Conservation (phyloP, 92 coral and sea anemone species). For the Heliopora coerulea region DNA sequence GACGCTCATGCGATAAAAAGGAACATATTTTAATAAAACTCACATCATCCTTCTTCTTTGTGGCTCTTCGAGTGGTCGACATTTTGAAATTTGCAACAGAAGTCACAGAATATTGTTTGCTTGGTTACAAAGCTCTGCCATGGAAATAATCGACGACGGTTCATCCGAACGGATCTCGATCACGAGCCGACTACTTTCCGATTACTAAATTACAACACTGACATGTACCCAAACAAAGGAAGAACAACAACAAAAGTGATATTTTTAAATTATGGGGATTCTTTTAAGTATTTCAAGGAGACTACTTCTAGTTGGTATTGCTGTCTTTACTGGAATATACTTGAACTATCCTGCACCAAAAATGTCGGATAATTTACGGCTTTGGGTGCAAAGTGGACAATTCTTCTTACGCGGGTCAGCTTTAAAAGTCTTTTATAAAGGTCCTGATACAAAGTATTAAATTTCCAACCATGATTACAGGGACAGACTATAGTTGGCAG, state of each 20-base stretch:
- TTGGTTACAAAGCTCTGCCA: conserved; percentile 69
- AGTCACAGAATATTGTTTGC: conserved; percentile 64
- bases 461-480: too few species aligned
- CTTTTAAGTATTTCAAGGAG: conserved; percentile 15
- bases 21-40: conserved; percentile 25
- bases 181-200: neutral
- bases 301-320: conserved; percentile 50
- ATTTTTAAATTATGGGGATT: conserved; percentile 18
- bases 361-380: conserved; percentile 61
- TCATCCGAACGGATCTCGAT: neutral
- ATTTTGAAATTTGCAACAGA: conserved; percentile 62
- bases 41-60: conserved; percentile 81
- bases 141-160: conserved; percentile 21
- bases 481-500: too few species aligned
- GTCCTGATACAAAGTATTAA: too few species aligned
- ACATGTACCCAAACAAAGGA: conserved; percentile 25
- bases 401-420: conserved; percentile 71
- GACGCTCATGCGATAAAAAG: neutral
- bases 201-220: conserved; percentile 51
- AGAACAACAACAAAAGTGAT: neutral
- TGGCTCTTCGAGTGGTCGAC: conserved; percentile 93
- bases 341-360: conserved; percentile 79
- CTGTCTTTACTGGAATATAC: conserved; percentile 64
- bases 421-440: conserved; percentile 83
- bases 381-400: conserved; percentile 78